These are phyloP conservation scores for Meloidogyne chitwoodi DNA, from an alignment of 1,140 invertebrate genomes.

Conservation along the genomic window DNA sequence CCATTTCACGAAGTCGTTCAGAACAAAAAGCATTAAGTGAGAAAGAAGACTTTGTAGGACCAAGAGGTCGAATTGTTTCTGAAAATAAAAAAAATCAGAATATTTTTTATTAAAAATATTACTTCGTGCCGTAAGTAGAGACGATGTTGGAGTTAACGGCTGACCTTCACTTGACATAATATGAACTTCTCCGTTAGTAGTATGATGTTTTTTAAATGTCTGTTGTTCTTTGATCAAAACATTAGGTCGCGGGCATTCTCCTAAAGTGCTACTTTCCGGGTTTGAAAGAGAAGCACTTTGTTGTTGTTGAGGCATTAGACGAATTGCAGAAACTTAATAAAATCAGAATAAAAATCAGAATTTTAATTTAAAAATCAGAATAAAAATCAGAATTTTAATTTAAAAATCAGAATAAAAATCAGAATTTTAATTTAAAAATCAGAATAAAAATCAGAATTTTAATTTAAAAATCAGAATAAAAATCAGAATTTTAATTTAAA, in stretches of 20 bases:
- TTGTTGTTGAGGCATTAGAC: constrained; percentile 6
- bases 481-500: background rate
- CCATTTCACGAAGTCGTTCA: constrained; percentile 57
- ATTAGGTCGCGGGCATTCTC: background rate
- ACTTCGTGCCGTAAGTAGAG: constrained; percentile 10
- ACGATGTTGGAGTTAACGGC: background rate
- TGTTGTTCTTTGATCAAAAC: background rate
- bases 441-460: background rate
- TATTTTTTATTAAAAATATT: background rate
- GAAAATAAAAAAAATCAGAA: background rate
- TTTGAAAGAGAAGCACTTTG: background rate
- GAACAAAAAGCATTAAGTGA: constrained; percentile 56
- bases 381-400: no score
- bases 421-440: background rate
- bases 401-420: background rate
- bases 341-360: background rate
- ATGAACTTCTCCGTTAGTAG: background rate
- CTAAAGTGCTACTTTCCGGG: background rate
- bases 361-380: background rate
- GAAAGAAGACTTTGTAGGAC: constrained; percentile 42
- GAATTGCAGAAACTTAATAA: background rate
- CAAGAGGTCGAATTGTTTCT: background rate
- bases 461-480: background rate
- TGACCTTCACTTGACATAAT: background rate
- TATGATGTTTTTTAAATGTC: background rate